Base-by-base conservation (phyloP, 1,140 invertebrate genomes). In the Pomacea maculata region DNA sequence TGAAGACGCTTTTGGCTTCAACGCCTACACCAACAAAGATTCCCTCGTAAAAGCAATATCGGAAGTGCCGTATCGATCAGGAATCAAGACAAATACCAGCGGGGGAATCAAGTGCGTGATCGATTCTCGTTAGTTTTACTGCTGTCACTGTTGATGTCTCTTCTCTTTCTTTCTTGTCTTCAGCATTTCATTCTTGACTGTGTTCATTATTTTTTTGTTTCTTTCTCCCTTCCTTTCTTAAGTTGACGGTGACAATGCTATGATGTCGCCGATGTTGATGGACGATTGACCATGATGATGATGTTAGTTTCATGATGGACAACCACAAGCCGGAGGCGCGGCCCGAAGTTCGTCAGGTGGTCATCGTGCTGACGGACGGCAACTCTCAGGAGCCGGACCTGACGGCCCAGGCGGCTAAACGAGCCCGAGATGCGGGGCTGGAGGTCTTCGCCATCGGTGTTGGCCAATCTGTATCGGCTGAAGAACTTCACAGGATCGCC, bases 71-170 rank as follows among this genome's bases (percentile, higher is more conserved):
- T 78, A 70, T 52, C 21, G 45, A 55, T 55, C 45, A 2, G 72
- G 57, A 25, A 15, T 76, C 25, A 64, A 61, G 78, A 79, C 65
- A 75, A 79, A 78, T 78, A 88, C 86, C 68, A 85, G 86, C 81
- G 87, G 85, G 17, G 87, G 86, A 34, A 86, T 87, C 80, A 86
- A 85, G 87, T 79, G 65, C 9, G 71, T 82, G 55, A 81, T 83
- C 15, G 83, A 85, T 77, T 80, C 80, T 72, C 14, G 6, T 70
- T 21, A 14, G n/a, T 70, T 21, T 70, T 67, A 25, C 64, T 25
- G 2, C 6, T 25, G 64, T 64, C 61, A 64, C 75, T 34, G 61
- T 64, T 15, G 57, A 64, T 19, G 75, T 64, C 3, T 63, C 8
- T 6, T 1, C 57, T 11, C 15, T 61, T 9, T 6, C 1, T 11